Percentiles rank a stretch among this genome's conserved stretches.
phyloP scores from a whole-genome alignment of 2,113 vertebrate genomes.

The Hemibagrus wyckioides region DNA sequence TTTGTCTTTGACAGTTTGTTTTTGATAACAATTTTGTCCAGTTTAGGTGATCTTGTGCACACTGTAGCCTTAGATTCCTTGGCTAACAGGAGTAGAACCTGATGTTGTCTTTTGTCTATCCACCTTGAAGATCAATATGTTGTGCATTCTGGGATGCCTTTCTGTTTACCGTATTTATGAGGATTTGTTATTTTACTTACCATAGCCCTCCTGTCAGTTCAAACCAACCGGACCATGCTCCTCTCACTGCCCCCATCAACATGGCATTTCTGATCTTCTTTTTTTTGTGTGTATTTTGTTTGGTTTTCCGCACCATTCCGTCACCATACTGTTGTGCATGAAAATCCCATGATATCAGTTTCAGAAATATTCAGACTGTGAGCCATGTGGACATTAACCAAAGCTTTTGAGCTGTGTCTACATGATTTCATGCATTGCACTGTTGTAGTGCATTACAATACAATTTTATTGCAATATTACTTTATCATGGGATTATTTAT shows the following conservation, averaged over 20 bases:
- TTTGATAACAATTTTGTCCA: not conserved
- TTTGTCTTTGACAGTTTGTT: not conserved
- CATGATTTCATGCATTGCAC: not conserved
- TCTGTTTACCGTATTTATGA: not conserved
- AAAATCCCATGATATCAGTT: not conserved
- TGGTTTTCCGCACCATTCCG: not conserved
- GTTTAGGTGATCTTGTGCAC: not conserved
- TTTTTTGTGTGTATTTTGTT: no score
- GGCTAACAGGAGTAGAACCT: not conserved
- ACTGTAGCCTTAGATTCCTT: not conserved
- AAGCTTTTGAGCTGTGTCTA: not conserved
- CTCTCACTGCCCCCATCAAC: not conserved
- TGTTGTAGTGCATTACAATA: not conserved
- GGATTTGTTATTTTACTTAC: not conserved
- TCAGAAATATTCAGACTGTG: not conserved
- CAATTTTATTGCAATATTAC: not conserved
- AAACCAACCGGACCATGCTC: not conserved
- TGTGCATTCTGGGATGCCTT: not conserved
- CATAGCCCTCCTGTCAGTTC: not conserved
- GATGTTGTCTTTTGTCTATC: not conserved
- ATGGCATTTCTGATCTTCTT: not conserved
- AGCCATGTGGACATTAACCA: not conserved
- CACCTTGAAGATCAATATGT: not conserved
- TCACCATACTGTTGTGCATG: not conserved
- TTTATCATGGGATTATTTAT: not conserved